Conservation (phyloP, 1,140 invertebrate genomes). For the Drosophila pectinifera region DNA sequence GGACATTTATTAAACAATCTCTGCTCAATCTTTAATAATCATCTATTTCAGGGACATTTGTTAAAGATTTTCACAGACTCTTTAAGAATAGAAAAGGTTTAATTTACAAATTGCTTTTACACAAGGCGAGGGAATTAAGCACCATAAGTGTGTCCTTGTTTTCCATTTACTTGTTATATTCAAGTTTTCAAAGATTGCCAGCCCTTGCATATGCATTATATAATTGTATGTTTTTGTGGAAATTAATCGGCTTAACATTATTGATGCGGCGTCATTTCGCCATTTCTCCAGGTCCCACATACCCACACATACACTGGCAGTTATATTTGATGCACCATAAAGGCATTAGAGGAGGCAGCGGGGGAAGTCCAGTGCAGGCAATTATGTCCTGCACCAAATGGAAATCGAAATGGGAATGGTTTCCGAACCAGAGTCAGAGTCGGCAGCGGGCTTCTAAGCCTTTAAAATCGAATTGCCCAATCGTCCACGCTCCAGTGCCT, state of each 20-base stretch:
- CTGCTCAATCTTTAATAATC: neutral
- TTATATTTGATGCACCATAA: constrained; percentile 35
- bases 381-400: constrained; percentile 42
- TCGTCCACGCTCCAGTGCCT: constrained; percentile 22
- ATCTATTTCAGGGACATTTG: neutral
- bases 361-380: constrained; percentile 3
- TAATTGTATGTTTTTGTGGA: constrained; percentile 26
- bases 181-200: neutral
- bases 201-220: constrained; percentile 9
- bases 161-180: constrained; percentile 5
- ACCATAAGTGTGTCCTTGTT: constrained; percentile 11
- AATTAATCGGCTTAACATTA: constrained; percentile 42
- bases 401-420: constrained; percentile 29
- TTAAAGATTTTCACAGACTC: too few relatives aligned
- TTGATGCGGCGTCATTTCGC: neutral
- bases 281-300: neutral
- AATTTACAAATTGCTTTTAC: constrained; percentile 5
- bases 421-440: neutral
- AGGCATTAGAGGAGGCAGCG: neutral
- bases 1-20: too few relatives aligned
- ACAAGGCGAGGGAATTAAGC: neutral
- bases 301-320: neutral
- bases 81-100: neutral
- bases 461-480: constrained; percentile 75
- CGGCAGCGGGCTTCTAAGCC: constrained; percentile 40